A percentile compares a stretch with the other conserved stretches of the same genome.
Evolutionary conservation across 2,113 vertebrate species (phyloP).

Genomic region (Periophthalmus modestus): DNA sequence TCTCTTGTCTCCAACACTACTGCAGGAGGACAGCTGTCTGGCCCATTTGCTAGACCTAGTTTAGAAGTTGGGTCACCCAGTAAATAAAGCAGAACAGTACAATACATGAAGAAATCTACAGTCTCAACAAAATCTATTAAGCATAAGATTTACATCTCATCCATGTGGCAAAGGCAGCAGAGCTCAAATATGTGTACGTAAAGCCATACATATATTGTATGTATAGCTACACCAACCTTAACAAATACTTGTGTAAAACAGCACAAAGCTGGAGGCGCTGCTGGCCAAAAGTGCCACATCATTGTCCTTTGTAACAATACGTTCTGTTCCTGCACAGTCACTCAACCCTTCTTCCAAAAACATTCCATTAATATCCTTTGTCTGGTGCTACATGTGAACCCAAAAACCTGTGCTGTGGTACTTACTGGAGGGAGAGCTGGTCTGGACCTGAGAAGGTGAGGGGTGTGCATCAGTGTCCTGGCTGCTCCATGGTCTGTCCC

Average conservation of each 20-base stretch:
- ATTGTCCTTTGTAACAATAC: slow-evolving; percentile 61
- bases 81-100: slow-evolving; percentile 38
- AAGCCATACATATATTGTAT: too few species aligned
- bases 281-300: slow-evolving; percentile 73
- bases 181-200: too few species aligned
- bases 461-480: slow-evolving; percentile 83
- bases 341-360: background rate
- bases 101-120: slow-evolving; percentile 2
- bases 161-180: too few species aligned
- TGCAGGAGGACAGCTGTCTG: slow-evolving; percentile 45
- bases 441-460: slow-evolving; percentile 77
- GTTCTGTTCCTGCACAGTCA: slow-evolving; percentile 36
- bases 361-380: background rate
- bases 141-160: background rate
- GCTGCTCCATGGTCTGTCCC: slow-evolving; percentile 97
- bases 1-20: slow-evolving; percentile 12
- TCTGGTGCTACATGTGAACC: background rate
- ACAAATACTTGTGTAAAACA: background rate
- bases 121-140: background rate
- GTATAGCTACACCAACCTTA: background rate
- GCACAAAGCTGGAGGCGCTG: slow-evolving; percentile 39
- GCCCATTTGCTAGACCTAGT: slow-evolving; percentile 55
- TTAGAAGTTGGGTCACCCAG: slow-evolving; percentile 40
- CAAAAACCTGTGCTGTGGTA: slow-evolving; percentile 31
- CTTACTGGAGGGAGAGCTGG: slow-evolving; percentile 90